Conservation (phyloP, 1,140 invertebrate species). For the Caenorhabditis elegans region DNA sequence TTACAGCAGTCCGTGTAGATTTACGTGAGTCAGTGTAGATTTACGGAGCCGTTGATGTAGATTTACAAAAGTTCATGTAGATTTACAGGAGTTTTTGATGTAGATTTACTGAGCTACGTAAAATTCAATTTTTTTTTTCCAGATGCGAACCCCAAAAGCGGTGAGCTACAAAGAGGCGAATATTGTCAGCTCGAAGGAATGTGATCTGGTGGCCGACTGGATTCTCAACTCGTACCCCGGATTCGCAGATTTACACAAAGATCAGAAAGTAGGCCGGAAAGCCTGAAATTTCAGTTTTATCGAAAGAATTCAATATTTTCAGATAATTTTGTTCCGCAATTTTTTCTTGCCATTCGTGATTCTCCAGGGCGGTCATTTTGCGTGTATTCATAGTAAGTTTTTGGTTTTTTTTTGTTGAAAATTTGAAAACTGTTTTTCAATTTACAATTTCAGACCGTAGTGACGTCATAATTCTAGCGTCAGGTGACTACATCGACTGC, state of each 20-base stretch:
- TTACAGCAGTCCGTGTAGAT: too few relatives aligned
- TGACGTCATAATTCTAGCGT: conserved; percentile 22
- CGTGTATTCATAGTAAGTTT: not conserved
- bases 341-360: conserved; percentile 37
- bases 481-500: conserved; percentile 38
- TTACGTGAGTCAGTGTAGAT: too few relatives aligned
- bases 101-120: not conserved
- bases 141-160: not conserved
- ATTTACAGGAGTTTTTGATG: too few relatives aligned
- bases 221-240: conserved; percentile 27
- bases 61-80: too few relatives aligned
- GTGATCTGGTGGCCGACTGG: conserved; percentile 35
- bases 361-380: conserved; percentile 24
- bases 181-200: conserved; percentile 10
- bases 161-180: conserved; percentile 42
- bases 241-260: not conserved
- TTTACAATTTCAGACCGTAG: conserved; percentile 30
- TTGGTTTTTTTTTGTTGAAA: not conserved
- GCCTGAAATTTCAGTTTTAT: not conserved
- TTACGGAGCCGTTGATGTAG: too few relatives aligned
- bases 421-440: not conserved
- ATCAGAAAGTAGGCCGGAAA: conserved; percentile 4
- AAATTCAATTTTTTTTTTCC: not conserved
- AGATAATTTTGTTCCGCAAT: conserved; percentile 28
- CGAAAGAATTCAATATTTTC: not conserved